Evolutionary conservation across 2,888 invertebrate species (phyloP).

Genomic region (Epirrita christyi): DNA sequence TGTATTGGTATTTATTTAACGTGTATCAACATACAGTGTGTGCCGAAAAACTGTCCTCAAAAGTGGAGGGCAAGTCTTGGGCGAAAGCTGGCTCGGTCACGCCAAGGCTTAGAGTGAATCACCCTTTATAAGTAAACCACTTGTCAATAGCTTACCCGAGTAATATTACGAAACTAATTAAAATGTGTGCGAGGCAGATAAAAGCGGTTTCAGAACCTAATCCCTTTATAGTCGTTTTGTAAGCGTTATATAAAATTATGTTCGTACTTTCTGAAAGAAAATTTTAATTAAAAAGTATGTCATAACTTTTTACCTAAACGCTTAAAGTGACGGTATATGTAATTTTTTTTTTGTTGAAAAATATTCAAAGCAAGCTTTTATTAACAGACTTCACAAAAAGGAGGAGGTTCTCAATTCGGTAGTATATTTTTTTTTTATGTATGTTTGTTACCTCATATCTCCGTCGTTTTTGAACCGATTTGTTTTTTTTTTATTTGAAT

Average conservation of each 20-base stretch:
- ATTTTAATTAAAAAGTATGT: background rate
- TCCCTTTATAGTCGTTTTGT: background rate
- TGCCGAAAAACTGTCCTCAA: too few relatives aligned
- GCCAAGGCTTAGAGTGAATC: background rate
- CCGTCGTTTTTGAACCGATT: too few relatives aligned
- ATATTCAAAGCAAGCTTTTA: too few relatives aligned
- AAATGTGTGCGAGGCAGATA: conserved; percentile 9
- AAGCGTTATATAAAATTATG: conserved; percentile 1
- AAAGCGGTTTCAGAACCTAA: background rate
- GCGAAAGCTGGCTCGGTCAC: background rate
- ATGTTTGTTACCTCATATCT: too few relatives aligned
- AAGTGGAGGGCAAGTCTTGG: background rate
- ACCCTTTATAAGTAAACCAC: conserved; percentile 8
- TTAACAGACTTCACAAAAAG: too few relatives aligned
- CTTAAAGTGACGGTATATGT: too few relatives aligned
- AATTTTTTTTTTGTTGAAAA: too few relatives aligned
- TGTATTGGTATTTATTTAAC: too few relatives aligned
- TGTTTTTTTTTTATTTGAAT: too few relatives aligned
- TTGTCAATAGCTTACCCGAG: conserved; percentile 19
- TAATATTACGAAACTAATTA: conserved; percentile 20
- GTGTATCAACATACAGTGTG: too few relatives aligned
- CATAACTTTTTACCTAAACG: background rate
- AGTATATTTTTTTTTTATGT: too few relatives aligned
- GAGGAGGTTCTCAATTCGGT: too few relatives aligned
- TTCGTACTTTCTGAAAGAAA: background rate